These are phyloP conservation scores for Rotaria socialis DNA, from an alignment of 2,888 invertebrate species.

Conservation along the genomic window DNA sequence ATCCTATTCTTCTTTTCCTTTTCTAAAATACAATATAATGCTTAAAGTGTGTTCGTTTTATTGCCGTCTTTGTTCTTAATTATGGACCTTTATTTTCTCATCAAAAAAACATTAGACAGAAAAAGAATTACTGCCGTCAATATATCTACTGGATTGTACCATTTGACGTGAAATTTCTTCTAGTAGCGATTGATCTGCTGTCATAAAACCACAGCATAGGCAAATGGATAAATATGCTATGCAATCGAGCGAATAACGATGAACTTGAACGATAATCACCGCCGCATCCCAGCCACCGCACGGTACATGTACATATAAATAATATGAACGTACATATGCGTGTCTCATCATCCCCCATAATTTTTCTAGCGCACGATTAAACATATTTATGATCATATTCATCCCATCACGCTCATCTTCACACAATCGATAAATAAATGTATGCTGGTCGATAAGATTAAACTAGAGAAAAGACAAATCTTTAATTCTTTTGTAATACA, in stretches of 20 bases:
- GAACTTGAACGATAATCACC: conserved; percentile 20
- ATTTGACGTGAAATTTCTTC: background rate
- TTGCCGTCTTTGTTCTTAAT: background rate
- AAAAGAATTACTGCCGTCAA: background rate
- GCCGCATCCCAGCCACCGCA: background rate
- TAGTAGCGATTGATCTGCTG: background rate
- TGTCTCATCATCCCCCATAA: background rate
- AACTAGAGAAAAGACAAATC: background rate
- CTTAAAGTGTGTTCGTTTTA: background rate
- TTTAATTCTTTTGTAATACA: background rate
- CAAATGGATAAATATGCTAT: background rate
- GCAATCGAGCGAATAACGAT: conserved; percentile 29
- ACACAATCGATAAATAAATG: background rate
- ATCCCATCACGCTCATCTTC: background rate
- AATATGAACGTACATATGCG: background rate
- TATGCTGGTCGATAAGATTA: conserved; percentile 4
- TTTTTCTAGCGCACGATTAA: background rate
- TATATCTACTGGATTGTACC: background rate
- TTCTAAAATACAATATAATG: background rate
- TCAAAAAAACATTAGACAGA: background rate
- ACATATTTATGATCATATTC: background rate
- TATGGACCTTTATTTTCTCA: background rate
- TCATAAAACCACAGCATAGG: background rate
- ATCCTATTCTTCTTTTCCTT: background rate
- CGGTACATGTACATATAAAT: background rate